Evolutionary conservation across 2,113 vertebrate species (phyloP).

Genomic region (Paradisaea rubra): DNA sequence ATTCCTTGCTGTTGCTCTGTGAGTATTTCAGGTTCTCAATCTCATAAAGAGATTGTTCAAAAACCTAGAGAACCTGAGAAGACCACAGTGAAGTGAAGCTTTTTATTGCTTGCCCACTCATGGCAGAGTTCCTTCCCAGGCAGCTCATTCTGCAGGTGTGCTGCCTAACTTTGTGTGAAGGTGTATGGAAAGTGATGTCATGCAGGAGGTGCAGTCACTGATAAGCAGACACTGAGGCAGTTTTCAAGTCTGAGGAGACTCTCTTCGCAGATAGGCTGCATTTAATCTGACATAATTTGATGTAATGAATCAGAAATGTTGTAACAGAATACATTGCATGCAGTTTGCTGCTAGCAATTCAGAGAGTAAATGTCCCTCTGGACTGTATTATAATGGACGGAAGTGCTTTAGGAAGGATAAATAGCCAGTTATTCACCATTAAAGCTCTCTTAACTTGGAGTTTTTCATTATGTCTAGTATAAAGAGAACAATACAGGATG

Average conservation of each 20-base stretch:
- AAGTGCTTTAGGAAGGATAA: not conserved
- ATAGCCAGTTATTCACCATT: not conserved
- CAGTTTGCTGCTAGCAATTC: not conserved
- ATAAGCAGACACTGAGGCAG: not conserved
- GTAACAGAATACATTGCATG: not conserved
- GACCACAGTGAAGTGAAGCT: not conserved
- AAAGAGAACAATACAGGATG: not conserved
- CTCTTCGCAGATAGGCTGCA: not conserved
- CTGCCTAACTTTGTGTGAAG: not conserved
- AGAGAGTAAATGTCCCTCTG: not conserved
- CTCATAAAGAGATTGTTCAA: not conserved
- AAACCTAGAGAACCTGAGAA: not conserved
- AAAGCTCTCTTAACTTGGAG: not conserved
- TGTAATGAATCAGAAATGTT: not conserved
- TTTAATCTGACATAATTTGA: conserved; percentile 3
- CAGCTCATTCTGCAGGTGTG: not conserved
- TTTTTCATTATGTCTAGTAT: not conserved
- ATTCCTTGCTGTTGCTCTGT: not conserved
- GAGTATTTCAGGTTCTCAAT: not conserved
- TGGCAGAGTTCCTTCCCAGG: not conserved
- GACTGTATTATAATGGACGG: not conserved
- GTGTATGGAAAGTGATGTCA: not conserved
- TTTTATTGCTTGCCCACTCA: not conserved
- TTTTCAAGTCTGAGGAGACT: not conserved
- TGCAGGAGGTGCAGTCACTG: not conserved